These are phyloP conservation scores for Linnaemya vulpina DNA, from an alignment of 2,888 invertebrate species.

Conservation along the genomic window DNA sequence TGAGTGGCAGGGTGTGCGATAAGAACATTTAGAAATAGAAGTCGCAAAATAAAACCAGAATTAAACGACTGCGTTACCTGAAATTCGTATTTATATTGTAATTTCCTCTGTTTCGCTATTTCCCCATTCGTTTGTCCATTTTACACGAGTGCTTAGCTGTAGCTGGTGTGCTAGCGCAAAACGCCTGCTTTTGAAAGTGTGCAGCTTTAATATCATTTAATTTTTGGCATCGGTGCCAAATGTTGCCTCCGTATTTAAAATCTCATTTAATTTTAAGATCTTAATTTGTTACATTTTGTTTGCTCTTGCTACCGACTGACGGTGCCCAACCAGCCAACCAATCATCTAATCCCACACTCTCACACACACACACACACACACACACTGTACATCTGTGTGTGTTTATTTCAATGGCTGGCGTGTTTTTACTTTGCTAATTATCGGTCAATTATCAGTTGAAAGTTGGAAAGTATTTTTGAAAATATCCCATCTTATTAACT, in stretches of 20 bases:
- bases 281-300: conserved; percentile 64
- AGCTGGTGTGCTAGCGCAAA: not conserved
- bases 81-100: not conserved
- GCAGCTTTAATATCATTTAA: conserved; percentile 58
- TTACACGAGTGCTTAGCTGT: conserved; percentile 5
- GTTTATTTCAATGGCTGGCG: conserved; percentile 25
- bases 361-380: not conserved
- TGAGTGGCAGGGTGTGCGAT: not conserved
- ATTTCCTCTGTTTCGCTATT: not conserved
- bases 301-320: not conserved
- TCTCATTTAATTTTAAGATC: conserved; percentile 67
- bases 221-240: conserved; percentile 69
- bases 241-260: conserved; percentile 70
- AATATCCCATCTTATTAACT: conserved; percentile 15
- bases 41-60: not conserved
- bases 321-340: conserved; percentile 13
- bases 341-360: not conserved
- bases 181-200: not conserved
- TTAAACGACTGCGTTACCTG: not conserved
- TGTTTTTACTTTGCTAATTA: conserved; percentile 62
- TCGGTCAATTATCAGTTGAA: conserved; percentile 69
- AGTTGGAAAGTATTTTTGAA: conserved; percentile 43
- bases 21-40: not conserved
- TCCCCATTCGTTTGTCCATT: not conserved
- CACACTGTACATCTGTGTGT: conserved; percentile 33